Conservation (phyloP, 1,140 invertebrate species). For the Hyles vespertilio region DNA sequence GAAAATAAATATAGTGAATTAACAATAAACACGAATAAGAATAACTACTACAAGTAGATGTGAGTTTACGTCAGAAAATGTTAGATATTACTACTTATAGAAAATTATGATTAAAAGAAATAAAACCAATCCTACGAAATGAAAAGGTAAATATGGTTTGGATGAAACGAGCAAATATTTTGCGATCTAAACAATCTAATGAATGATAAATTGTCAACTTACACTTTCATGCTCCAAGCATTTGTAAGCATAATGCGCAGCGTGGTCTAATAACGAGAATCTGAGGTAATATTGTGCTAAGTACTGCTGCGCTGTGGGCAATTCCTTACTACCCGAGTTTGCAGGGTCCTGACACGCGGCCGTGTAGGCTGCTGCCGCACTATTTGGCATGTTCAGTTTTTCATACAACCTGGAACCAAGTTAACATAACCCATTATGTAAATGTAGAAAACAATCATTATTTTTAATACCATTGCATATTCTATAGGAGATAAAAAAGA, state of each 20-base stretch:
- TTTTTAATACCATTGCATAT: slow-evolving; percentile 3
- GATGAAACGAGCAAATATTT: no score
- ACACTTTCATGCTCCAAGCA: slow-evolving; percentile 90
- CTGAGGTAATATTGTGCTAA: slow-evolving; percentile 93
- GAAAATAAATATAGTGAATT: slow-evolving; percentile 36
- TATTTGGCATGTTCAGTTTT: slow-evolving; percentile 88
- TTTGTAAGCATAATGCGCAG: slow-evolving; percentile 94
- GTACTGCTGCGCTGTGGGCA: slow-evolving; percentile 91
- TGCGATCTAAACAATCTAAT: no score
- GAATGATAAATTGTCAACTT: slow-evolving; percentile 20
- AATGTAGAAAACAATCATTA: no score
- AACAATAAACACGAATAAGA: no score
- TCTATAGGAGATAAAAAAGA: slow-evolving; percentile 22
- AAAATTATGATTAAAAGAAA: no score
- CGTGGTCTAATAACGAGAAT: slow-evolving; percentile 87
- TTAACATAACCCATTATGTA: not conserved
- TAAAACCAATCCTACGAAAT: no score
- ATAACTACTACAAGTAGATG: no score
- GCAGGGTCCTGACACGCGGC: slow-evolving; percentile 91
- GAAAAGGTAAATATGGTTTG: no score
- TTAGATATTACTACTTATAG: no score
- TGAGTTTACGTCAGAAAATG: no score
- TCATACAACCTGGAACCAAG: slow-evolving; percentile 81
- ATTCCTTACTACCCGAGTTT: slow-evolving; percentile 82
- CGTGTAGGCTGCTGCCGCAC: slow-evolving; percentile 93